Evolutionary conservation across 2,797 vertebrate species (phyloP), one percentile per base, ranked within the genome.

Genomic region (Merluccius polli): DNA sequence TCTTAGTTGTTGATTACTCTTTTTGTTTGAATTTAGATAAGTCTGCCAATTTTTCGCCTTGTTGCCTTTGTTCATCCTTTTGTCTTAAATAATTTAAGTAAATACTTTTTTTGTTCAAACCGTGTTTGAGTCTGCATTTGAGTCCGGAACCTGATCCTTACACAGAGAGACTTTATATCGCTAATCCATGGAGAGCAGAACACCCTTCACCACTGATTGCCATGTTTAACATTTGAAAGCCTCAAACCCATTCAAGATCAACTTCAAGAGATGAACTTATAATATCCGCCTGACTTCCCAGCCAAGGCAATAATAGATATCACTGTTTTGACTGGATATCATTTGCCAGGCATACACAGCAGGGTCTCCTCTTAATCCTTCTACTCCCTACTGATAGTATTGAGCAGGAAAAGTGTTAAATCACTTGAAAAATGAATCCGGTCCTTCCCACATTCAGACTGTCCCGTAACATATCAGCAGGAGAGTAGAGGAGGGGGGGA

Each of bases 361-460:
- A 15, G 41, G 21, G 75, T 32, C 15, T 36, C 33, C 59, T 36
- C 16, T 67, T 67, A 41, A 77, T 77, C 75, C 52, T 31, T 30
- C 27, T 21, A 15, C 44, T n/a, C 63, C 69, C 44, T 24, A 15
- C 24, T 59, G 41, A 78, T 44, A 31, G 38, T 63, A 33, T 65
- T 77, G 32, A 13, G 70, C 32, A 35, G 35, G 59, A 71, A 79
- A 65, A 10, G 44, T 21, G 52, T 68, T 36, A 73, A 75, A 33
- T 75, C 70, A 71, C 73, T 74, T 72, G 41, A 76, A 33, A 68
- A 24, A 31, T 16, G 74, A 73, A 78, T 77, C 76, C 52, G n/a
- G 38, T 74, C 59, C 36, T 59, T 72, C 70, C 36, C 31, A 29
- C 36, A 52, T 18, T 31, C 16, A 70, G 65, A 59, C 21, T 59